Evolutionary conservation across 2,888 invertebrate species (phyloP), one percentile per base, ranked within the genome.

Genomic region (Cactoblastis cactorum): DNA sequence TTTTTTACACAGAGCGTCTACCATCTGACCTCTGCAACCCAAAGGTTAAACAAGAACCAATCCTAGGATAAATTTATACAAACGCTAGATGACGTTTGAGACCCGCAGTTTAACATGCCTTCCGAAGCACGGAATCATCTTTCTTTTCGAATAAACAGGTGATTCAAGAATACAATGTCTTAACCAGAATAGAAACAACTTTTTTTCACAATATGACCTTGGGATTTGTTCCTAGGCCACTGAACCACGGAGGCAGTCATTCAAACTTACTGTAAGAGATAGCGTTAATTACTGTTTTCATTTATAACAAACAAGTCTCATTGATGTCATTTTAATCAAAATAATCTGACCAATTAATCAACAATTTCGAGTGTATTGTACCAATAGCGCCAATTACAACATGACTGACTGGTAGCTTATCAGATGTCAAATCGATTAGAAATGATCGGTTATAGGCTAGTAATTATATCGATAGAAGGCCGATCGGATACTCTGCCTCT

Each of bases 331-430:
- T 5, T 41, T 22, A 14, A 41, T 22, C 22, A 14, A 22, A 22
- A 22, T 43, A 14, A 43, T 28, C 43, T 43, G 11, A 1, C 43
- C 28, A 43, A 43, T 43, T 28, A 43, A 43, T 43, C 43, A 15
- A 28, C 43, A 43, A 43, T 43, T 28, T 28, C 15, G 28, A 43
- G 28, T 43, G 43, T 43, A 37, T 37, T 37, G 37, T 28, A 28
- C 22, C 43, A 11, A 15, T 43, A 37, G 17, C 14, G 14, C 28
- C 15, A 43, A 43, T 28, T 28, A 28, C 28, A 28, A 43, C 43
- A 15, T 28, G 43, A 43, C 43, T 28, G 24, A 28, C 28, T 43
- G 43, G 28, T 43, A 43, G 15, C 43, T 19, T 28, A 43, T 28
- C 43, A 28, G 28, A 43, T 28, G 43, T 43, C 28, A 28, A 43